Base-by-base conservation (phyloP, 2,113 vertebrate species). In the Charadrius vociferus region DNA sequence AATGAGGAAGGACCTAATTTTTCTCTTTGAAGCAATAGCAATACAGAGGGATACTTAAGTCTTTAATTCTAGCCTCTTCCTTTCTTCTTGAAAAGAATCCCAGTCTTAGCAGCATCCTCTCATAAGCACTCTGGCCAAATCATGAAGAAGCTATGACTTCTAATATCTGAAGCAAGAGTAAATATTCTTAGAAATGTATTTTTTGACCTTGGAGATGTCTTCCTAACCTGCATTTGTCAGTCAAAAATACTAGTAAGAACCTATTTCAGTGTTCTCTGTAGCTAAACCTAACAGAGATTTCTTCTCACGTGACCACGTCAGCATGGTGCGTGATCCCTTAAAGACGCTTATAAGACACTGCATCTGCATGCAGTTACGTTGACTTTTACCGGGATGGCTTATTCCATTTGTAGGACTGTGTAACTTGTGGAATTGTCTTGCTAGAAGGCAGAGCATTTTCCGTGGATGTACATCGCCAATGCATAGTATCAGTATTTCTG, bases 301-400 rank as follows among this genome's bases (percentile, higher is more conserved):
- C 24, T 59, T 75, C n/a, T 63, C 59, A 41, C 0, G 1, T 3
- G 17, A 72, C 37, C n/a, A 37, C 0, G 0, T 61, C 63, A 65
- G 27, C 23, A 15, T 7, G 39, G 19, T 34, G 23, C 0, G 0
- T 4, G 37, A 75, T 71, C 24, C 29, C 49, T 80, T 79, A 88
- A 75, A 82, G 26, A 34, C 41, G 39, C 8, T 65, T 52, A 20
- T 43, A 63, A 62, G 75, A 43, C 10, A 85, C 10, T 2, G 2
- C 0, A 0, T 27, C 23, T 62, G 14, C 14, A 23, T 39, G 59
- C 34, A 58, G 27, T 73, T 75, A 62, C 59, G 22, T 13, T 23
- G 32, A 37, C 34, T 81, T 62, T 58, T 66, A 85, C 41, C 27
- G 67, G 47, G 24, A 79, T 14, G 58, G 34, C 24, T 90, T 81